phyloP scores from a whole-genome alignment of 2,797 vertebrate genomes.

The Margarornis squamiger region DNA sequence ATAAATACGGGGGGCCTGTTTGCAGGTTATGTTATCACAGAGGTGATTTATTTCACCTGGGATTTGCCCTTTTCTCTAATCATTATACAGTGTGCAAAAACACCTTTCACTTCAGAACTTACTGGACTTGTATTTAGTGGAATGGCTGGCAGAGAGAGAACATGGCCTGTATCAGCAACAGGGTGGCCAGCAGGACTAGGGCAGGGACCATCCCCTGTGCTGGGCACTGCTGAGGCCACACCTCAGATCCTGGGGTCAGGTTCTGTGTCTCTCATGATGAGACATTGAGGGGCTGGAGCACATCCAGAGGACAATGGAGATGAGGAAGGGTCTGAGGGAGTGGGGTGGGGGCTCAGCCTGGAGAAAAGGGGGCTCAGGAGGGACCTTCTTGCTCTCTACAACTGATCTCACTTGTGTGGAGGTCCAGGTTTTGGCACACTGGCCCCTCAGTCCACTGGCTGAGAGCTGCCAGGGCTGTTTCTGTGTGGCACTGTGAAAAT shows the following conservation, averaged over 20 bases:
- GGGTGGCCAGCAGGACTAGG: background rate
- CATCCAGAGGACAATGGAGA: background rate
- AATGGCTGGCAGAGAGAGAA: background rate
- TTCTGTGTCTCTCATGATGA: background rate
- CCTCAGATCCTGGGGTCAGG: fast-evolving
- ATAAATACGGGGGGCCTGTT: fast-evolving
- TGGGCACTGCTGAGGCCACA: background rate
- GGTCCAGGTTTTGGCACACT: background rate
- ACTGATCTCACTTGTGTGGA: background rate
- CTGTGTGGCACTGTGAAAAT: background rate
- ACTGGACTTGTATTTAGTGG: background rate
- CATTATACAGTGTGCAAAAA: background rate
- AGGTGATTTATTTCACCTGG: background rate
- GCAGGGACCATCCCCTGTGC: background rate
- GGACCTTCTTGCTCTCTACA: background rate
- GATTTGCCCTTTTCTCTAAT: background rate
- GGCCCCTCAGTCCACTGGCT: background rate
- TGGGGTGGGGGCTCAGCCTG: background rate
- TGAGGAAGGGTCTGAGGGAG: background rate
- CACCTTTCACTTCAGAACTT: background rate
- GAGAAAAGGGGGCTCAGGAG: background rate
- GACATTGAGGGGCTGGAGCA: background rate
- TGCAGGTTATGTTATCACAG: background rate
- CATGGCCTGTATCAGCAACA: fast-evolving
- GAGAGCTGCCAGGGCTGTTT: background rate